Base-by-base conservation (phyloP, 1,140 invertebrate species). In the Oryctes rhinoceros region DNA sequence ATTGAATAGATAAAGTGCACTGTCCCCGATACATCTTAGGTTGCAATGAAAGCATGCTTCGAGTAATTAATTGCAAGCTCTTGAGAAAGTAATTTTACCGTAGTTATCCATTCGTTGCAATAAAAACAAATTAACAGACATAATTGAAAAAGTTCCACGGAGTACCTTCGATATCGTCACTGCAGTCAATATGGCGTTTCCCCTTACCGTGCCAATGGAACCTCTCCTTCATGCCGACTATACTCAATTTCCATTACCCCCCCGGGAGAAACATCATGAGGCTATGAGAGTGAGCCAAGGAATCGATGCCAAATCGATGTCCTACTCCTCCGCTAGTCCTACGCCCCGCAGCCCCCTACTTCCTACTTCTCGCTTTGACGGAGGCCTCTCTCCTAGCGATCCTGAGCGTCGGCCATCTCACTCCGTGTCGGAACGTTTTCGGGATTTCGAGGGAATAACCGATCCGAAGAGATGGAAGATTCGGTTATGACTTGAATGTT, bases 401-500 rank as follows among this genome's bases (percentile, higher is more conserved):
- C 2, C 49, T 4, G 13, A 53, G 49, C 13, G 11, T 53, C 49
- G 4, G 49, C 49, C 13, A 18, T 53, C 4, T 7, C 49, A 53
- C 49, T 1, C 49, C 49, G 49, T 0, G n/a, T 4, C 13, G n/a
- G 49, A 53, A 53, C 7, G 49, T 13, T 18, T 15, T 13, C 49
- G 49, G 49, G 49, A 53, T 53, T 53, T 53, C 49, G 49, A 15
- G 49, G 49, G n/a, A 53, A 53, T 53, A 44, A 53, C 49, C 49
- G 13, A 18, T 13, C 49, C 49, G 7, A 53, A 53, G 49, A 53
- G 49, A 53, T 53, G 49, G 49, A 15, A 53, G 49, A 53, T 53
- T 53, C 49, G 49, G 49, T 53, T 53, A 53, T 53, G 49, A 53
- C 49, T 53, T 53, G 49, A 53, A 53, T 53, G 49, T 53, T 53